Evolutionary conservation across 1,140 invertebrate genomes (phyloP).

Genomic region (Aphaenogaster ashmeadi): DNA sequence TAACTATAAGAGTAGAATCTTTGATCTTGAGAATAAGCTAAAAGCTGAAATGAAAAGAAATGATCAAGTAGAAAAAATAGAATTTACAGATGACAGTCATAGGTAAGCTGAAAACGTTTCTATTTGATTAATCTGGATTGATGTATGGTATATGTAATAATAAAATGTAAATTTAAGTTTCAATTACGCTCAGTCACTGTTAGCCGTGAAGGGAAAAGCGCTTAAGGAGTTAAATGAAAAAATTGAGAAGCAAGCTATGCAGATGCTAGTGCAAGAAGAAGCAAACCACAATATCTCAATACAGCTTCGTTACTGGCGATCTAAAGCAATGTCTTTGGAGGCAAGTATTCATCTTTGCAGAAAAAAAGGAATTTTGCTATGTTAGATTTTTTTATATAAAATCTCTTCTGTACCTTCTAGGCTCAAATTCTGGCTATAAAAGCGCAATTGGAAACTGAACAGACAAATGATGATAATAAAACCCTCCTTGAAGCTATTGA

Average conservation of each 20-base stretch:
- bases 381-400: background rate
- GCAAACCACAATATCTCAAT: constrained; percentile 72
- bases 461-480: constrained; percentile 55
- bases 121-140: constrained; percentile 1
- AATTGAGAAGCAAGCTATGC: constrained; percentile 78
- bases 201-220: constrained; percentile 79
- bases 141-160: constrained; percentile 19
- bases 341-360: constrained; percentile 59
- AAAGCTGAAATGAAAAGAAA: constrained; percentile 76
- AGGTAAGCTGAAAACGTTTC: constrained; percentile 47
- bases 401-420: constrained; percentile 38
- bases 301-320: constrained; percentile 79
- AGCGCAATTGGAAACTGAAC: constrained; percentile 26
- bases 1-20: constrained; percentile 78
- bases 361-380: background rate
- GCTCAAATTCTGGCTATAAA: constrained; percentile 65
- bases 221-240: constrained; percentile 76
- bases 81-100: constrained; percentile 43
- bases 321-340: constrained; percentile 73
- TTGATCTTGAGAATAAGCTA: constrained; percentile 78
- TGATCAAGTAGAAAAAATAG: constrained; percentile 51
- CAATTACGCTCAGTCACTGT: constrained; percentile 79
- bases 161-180: constrained; percentile 39
- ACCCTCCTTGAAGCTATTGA: background rate
- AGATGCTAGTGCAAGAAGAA: constrained; percentile 78